Conservation (phyloP, 2,113 vertebrate species). For the Engraulis encrasicolus region DNA sequence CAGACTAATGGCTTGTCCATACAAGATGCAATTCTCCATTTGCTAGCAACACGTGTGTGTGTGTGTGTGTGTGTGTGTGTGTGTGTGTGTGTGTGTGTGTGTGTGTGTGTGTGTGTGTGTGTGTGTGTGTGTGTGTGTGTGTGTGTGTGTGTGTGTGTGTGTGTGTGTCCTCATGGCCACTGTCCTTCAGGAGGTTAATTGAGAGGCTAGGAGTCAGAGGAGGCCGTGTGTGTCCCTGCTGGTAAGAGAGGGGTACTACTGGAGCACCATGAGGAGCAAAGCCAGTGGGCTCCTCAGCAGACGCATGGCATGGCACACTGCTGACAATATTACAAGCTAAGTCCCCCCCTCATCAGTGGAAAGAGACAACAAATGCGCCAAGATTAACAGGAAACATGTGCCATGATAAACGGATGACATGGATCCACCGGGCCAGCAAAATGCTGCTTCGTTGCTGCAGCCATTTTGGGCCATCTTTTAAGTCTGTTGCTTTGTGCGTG, state of each 20-base stretch:
- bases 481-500: neutral
- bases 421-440: constrained; percentile 33
- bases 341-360: neutral
- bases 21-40: neutral
- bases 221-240: constrained; percentile 34
- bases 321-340: neutral
- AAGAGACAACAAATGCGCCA: neutral
- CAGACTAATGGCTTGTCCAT: neutral
- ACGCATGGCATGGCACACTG: neutral
- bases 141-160: too few relatives aligned
- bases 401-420: constrained; percentile 15
- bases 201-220: neutral
- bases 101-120: too few relatives aligned
- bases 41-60: too few relatives aligned
- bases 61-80: too few relatives aligned
- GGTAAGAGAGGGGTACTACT: constrained; percentile 16
- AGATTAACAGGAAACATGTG: constrained; percentile 13
- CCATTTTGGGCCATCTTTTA: too few relatives aligned
- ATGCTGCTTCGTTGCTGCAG: neutral
- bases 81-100: too few relatives aligned
- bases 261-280: neutral
- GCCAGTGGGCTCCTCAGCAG: neutral
- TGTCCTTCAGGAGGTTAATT: constrained; percentile 14
- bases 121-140: too few relatives aligned
- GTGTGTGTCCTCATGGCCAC: neutral